Evolutionary conservation across 2,888 invertebrate species (phyloP), one percentile per base, ranked within the genome.

Genomic region (Lutraria lutraria): DNA sequence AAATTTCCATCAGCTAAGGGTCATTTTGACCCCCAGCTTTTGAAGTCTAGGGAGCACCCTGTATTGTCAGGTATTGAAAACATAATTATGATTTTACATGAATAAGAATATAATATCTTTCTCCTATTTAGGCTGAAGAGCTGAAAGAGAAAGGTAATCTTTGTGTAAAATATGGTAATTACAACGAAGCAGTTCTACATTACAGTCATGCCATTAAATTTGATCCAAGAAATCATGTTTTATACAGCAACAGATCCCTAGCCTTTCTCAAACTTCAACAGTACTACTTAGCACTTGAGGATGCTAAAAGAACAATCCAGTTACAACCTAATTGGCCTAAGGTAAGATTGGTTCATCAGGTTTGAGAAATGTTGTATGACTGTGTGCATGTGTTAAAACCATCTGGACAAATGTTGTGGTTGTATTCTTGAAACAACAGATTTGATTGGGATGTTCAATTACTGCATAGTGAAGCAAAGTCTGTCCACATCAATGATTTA

Each of bases 221-320:
- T 93, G 98, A 98, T 93, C 97, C 98, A 15, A 97, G 97, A 91
- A 98, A 98, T 97, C 97, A 97, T 95, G 97, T 98, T 25, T 96
- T 98, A 81, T 98, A 98, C 96, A 98, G 98, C 95, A 98, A 98
- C 96, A 97, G 98, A 95, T 98, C 98, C 10, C 97, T 98, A 95
- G 98, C 98, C 19, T 98, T 98, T 96, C 97, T 98, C 60, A 98
- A 98, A 96, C 97, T 98, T 93, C 97, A 98, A 94, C 98, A 98
- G 96, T 98, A 98, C 96, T 98, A 98, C 96, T 97, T 98, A 93
- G 98, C 98, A 0, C 97, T 98, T 94, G 97, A 98, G 96, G 98
- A 98, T 97, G 98, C 98, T 2, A 97, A 98, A 94, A 97, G 98
- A 96, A 98, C 98, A 4, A 98, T 98, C 86, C 97, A 97, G 95